phyloP scores from a whole-genome alignment of 2,797 vertebrate species.

The Esox masquinongy region DNA sequence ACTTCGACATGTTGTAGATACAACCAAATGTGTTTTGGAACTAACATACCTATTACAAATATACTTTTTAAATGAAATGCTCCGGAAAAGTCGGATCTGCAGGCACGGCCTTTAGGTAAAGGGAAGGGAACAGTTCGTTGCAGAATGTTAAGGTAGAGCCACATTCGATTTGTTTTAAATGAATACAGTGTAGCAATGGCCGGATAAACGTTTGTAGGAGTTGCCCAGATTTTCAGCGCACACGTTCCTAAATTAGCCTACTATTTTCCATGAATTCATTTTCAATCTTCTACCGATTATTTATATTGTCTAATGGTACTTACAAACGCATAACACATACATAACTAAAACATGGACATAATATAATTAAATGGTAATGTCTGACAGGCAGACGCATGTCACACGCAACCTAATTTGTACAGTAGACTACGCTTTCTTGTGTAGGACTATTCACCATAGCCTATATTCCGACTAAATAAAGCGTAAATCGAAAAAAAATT shows the following conservation, averaged over 20 bases:
- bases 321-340: not conserved
- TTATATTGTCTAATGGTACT: not conserved
- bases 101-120: not conserved
- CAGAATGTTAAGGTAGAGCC: not conserved
- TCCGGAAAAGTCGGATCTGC: too few relatives aligned
- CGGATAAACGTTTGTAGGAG: not conserved
- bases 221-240: not conserved
- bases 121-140: not conserved
- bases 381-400: not conserved
- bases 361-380: not conserved
- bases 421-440: too few relatives aligned
- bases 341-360: not conserved
- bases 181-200: not conserved
- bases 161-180: not conserved
- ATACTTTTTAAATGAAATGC: too few relatives aligned
- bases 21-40: too few relatives aligned
- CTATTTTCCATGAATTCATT: not conserved
- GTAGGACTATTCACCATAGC: too few relatives aligned
- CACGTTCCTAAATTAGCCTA: not conserved
- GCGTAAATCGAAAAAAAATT: too few relatives aligned
- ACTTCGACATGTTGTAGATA: too few relatives aligned
- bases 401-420: not conserved
- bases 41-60: too few relatives aligned
- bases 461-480: too few relatives aligned
- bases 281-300: not conserved